A percentile compares a stretch with the other conserved stretches of the same genome.
Conservation (phyloP, 2,113 vertebrate species). For the Strix uralensis region DNA sequence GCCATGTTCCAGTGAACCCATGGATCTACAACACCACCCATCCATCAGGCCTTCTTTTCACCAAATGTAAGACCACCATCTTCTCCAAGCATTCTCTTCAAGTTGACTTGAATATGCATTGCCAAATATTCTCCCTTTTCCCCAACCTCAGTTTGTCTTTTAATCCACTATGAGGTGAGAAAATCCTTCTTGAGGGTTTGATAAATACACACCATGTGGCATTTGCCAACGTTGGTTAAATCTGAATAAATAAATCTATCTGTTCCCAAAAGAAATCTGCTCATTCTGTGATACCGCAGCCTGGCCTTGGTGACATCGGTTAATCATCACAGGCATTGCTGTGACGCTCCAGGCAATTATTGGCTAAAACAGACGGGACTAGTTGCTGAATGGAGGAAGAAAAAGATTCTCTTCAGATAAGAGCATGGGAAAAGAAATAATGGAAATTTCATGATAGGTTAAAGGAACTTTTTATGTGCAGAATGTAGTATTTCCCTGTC, state of each 20-base stretch:
- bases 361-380: background rate
- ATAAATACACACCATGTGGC: background rate
- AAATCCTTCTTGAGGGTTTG: background rate
- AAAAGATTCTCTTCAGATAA: conserved; percentile 3
- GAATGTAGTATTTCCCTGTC: background rate
- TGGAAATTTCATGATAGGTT: background rate
- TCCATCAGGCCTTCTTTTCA: background rate
- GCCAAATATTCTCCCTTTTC: background rate
- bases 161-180: background rate
- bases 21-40: background rate
- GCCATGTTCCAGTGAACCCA: background rate
- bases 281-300: background rate
- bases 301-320: background rate
- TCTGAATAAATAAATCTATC: background rate
- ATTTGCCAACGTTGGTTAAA: background rate
- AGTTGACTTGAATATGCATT: background rate
- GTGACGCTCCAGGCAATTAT: background rate
- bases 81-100: background rate
- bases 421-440: background rate
- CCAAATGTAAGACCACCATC: background rate
- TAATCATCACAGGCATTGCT: background rate
- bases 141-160: background rate
- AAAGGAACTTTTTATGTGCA: background rate
- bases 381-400: background rate
- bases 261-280: background rate